Evolutionary conservation across 2,797 vertebrate species (phyloP).

Genomic region (Propithecus perrieri): DNA sequence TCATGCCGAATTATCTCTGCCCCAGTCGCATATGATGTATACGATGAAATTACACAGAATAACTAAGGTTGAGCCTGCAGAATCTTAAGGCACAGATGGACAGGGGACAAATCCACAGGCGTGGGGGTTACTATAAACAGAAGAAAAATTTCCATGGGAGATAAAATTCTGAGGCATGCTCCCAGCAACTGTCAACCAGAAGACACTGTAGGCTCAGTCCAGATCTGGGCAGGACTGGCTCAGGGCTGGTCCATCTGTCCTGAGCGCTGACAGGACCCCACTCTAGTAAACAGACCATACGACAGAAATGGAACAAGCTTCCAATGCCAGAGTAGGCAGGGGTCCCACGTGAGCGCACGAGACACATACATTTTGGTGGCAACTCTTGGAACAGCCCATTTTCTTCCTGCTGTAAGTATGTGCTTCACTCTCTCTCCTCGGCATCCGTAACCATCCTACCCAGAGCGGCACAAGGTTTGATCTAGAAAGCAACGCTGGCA

Average conservation of each 20-base stretch:
- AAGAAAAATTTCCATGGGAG: not conserved
- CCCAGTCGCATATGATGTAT: not conserved
- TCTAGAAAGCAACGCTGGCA: slow-evolving; percentile 43
- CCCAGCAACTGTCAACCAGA: not conserved
- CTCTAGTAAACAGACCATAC: not conserved
- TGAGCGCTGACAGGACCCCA: not conserved
- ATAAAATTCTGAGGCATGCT: not conserved
- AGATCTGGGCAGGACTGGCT: not conserved
- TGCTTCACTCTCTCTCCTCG: not conserved
- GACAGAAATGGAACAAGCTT: not conserved
- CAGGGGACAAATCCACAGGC: not conserved
- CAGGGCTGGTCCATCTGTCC: not conserved
- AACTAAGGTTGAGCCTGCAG: not conserved
- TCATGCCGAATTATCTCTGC: not conserved
- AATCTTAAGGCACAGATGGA: not conserved
- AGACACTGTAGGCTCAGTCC: not conserved
- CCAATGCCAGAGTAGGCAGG: rapidly evolving
- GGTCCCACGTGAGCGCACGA: not conserved
- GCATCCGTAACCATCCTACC: not conserved
- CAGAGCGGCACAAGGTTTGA: not conserved
- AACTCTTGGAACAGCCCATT: not conserved
- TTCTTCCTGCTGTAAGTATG: rapidly evolving
- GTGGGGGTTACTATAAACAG: not conserved
- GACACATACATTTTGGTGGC: rapidly evolving
- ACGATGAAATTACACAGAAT: not conserved